phyloP scores from a whole-genome alignment of 1,140 invertebrate genomes.

The Zaprionus lachaisei region DNA sequence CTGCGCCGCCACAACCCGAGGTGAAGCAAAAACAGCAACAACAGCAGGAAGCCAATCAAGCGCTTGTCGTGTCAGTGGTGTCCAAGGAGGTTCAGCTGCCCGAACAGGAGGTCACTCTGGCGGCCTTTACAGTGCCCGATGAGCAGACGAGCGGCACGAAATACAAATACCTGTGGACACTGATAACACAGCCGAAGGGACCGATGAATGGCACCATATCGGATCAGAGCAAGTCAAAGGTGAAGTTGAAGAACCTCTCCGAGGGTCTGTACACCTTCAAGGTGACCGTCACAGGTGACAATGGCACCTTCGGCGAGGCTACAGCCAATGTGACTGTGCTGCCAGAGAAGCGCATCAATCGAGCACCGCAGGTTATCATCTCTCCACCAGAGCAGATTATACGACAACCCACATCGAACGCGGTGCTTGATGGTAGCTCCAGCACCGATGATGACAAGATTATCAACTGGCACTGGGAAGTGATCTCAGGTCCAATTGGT shows the following conservation, averaged over 20 bases:
- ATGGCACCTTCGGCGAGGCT: constrained; percentile 92
- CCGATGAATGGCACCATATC: constrained; percentile 91
- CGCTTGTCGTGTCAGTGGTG: constrained; percentile 91
- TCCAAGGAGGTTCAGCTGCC: constrained; percentile 90
- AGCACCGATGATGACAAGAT: constrained; percentile 93
- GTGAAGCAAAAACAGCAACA: constrained; percentile 19
- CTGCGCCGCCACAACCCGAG: constrained; percentile 53
- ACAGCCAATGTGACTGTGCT: constrained; percentile 96
- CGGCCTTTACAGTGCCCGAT: constrained; percentile 92
- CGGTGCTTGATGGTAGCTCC: constrained; percentile 93
- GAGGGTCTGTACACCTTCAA: constrained; percentile 96
- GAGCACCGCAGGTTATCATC: constrained; percentile 93
- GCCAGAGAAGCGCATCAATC: constrained; percentile 94
- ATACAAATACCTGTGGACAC: constrained; percentile 95
- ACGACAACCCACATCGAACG: constrained; percentile 94
- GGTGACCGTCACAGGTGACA: constrained; percentile 90
- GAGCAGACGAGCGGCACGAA: constrained; percentile 89
- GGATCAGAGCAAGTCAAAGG: constrained; percentile 92
- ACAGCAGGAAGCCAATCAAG: constrained; percentile 82
- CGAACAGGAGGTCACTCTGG: constrained; percentile 90
- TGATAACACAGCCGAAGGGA: constrained; percentile 92
- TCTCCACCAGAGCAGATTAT: constrained; percentile 93
- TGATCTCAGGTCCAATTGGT: constrained; percentile 93
- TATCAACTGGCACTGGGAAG: constrained; percentile 95
- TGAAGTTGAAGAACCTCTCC: constrained; percentile 91